Conservation (phyloP, 2,888 invertebrate species). For the Limnephilus auricula region DNA sequence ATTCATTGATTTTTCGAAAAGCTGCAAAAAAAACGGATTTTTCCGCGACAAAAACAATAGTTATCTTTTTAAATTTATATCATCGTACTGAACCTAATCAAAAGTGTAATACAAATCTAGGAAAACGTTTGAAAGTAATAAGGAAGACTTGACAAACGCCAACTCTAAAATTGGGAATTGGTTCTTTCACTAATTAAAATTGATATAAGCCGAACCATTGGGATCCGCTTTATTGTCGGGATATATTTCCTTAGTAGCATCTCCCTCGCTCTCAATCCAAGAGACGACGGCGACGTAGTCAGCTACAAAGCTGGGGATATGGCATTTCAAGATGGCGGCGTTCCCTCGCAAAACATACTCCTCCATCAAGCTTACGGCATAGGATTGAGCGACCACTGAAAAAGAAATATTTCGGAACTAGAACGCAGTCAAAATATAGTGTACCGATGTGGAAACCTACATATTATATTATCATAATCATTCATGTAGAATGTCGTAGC, state of each 20-base stretch:
- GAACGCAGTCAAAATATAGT: not conserved
- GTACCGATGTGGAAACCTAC: not conserved
- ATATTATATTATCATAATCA: not conserved
- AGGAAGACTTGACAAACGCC: not conserved
- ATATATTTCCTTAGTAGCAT: conserved; percentile 70
- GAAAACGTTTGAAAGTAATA: not conserved
- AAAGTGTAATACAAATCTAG: not conserved
- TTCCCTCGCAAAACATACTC: conserved; percentile 94
- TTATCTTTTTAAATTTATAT: not conserved
- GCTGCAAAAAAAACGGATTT: not conserved
- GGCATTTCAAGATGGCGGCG: conserved; percentile 94
- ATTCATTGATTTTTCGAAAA: not conserved
- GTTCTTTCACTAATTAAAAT: conserved; percentile 6
- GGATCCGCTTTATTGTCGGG: conserved; percentile 60
- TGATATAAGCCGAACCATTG: conserved; percentile 58
- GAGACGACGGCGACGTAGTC: conserved; percentile 91
- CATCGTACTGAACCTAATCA: not conserved
- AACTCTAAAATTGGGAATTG: not conserved
- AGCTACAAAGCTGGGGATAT: conserved; percentile 95
- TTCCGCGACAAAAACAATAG: not conserved
- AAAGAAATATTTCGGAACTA: conserved; percentile 68
- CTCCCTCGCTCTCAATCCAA: conserved; percentile 89
- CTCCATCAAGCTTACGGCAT: conserved; percentile 94
- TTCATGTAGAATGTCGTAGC: too few relatives aligned
- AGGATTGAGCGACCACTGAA: conserved; percentile 94